Evolutionary conservation across 2,113 vertebrate genomes (phyloP).

Genomic region (Empidonax traillii): DNA sequence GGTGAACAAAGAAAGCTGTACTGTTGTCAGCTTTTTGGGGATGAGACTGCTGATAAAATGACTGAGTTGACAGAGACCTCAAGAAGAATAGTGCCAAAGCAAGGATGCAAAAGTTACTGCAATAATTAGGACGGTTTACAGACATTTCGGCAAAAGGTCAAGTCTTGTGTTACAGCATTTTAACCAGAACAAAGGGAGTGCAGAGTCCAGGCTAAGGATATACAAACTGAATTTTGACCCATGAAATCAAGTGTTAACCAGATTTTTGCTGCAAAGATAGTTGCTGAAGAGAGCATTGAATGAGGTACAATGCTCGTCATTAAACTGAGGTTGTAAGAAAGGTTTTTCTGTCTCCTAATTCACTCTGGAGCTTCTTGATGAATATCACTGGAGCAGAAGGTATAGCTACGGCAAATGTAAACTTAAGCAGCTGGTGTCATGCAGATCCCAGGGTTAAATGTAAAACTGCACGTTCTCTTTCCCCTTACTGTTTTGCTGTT

Average conservation of each 20-base stretch:
- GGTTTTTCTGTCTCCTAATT: neutral
- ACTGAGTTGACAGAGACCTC: neutral
- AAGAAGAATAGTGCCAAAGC: neutral
- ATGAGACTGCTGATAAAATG: neutral
- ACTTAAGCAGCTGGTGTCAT: neutral
- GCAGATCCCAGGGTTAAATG: neutral
- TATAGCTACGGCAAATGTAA: neutral
- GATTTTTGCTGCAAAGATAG: neutral
- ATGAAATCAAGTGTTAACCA: neutral
- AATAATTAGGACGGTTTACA: constrained; percentile 2
- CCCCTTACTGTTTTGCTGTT: neutral
- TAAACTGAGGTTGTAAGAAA: neutral
- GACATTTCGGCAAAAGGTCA: neutral
- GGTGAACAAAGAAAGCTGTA: neutral
- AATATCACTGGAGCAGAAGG: neutral
- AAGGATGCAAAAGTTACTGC: neutral
- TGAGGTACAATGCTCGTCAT: neutral
- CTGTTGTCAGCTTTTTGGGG: neutral
- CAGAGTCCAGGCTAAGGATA: neutral
- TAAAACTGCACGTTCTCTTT: neutral
- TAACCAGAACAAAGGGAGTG: neutral
- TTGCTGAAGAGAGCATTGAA: neutral
- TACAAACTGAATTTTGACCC: neutral
- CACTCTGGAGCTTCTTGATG: neutral
- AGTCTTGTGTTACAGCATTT: neutral